Evolutionary conservation across 2,888 invertebrate genomes (phyloP).

Genomic region (Acanthosepion lycidas): DNA sequence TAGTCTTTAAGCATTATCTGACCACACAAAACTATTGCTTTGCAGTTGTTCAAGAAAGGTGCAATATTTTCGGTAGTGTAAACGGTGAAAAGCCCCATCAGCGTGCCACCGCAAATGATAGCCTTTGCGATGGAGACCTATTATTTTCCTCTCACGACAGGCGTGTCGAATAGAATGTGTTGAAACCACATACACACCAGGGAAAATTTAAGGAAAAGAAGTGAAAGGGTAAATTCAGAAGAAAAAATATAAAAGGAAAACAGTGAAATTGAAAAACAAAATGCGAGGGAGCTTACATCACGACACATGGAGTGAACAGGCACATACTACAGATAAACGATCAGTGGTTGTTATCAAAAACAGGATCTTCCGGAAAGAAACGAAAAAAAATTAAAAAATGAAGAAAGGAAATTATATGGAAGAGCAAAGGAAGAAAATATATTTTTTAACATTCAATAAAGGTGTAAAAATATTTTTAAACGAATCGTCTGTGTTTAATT

Average conservation of each 20-base stretch:
- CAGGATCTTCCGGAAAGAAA: background rate
- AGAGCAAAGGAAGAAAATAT: background rate
- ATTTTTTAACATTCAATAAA: background rate
- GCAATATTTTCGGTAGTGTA: slow-evolving; percentile 25
- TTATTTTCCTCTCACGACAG: slow-evolving; percentile 37
- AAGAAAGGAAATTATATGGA: too few species aligned
- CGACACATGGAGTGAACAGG: background rate
- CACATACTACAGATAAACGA: background rate
- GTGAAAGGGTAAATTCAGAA: background rate
- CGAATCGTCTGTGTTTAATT: background rate
- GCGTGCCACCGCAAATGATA: slow-evolving; percentile 44
- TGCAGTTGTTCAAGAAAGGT: slow-evolving; percentile 34
- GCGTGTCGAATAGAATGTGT: slow-evolving; percentile 36
- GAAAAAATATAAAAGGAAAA: background rate
- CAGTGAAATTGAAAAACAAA: background rate
- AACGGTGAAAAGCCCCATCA: slow-evolving; percentile 43
- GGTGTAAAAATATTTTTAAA: slow-evolving; percentile 1
- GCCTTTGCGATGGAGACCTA: background rate
- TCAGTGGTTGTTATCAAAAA: slow-evolving; percentile 6
- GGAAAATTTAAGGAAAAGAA: background rate
- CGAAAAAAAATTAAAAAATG: background rate
- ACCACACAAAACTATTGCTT: slow-evolving; percentile 4
- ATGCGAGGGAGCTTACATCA: background rate
- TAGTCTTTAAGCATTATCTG: slow-evolving; percentile 38
- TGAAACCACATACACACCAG: slow-evolving; percentile 36